A percentile compares a stretch with the other conserved stretches of the same genome.
These are phyloP conservation scores for Muricea muricata DNA, from an alignment of 92 coral and sea anemone species.

Conservation along the genomic window DNA sequence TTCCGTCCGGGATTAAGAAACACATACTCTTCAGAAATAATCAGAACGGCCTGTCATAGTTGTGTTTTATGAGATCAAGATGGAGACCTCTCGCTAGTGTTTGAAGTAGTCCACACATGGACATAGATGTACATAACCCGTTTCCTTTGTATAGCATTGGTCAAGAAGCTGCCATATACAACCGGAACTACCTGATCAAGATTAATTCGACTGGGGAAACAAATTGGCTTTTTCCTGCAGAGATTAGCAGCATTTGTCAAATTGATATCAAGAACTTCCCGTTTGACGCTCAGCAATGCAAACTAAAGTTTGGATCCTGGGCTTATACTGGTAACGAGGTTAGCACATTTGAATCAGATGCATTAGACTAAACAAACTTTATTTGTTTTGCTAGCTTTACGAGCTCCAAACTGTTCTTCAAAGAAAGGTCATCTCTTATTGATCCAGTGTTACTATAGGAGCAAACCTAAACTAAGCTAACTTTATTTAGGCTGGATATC, in stretches of 20 bases:
- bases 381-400: background rate
- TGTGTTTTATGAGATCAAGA: no score
- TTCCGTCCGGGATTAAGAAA: no score
- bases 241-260: slow-evolving; percentile 97
- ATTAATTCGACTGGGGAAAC: slow-evolving; percentile 74
- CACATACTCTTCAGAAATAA: no score
- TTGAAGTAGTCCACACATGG: no score
- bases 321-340: slow-evolving; percentile 78
- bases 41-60: no score
- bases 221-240: slow-evolving; percentile 93
- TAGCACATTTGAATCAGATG: background rate
- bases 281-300: slow-evolving; percentile 87
- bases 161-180: slow-evolving; percentile 94
- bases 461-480: no score
- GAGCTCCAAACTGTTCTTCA: no score
- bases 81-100: no score
- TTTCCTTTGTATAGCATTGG: slow-evolving; percentile 71
- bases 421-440: no score
- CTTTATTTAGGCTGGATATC: no score
- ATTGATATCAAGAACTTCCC: slow-evolving; percentile 91
- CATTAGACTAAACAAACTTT: background rate
- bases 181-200: slow-evolving; percentile 83
- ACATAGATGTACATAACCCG: no score
- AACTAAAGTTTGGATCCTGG: slow-evolving; percentile 97
- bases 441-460: no score